Evolutionary conservation across 1,140 invertebrate species (phyloP), one percentile per base, ranked within the genome.

Genomic region (Philopotamus ludificatus): DNA sequence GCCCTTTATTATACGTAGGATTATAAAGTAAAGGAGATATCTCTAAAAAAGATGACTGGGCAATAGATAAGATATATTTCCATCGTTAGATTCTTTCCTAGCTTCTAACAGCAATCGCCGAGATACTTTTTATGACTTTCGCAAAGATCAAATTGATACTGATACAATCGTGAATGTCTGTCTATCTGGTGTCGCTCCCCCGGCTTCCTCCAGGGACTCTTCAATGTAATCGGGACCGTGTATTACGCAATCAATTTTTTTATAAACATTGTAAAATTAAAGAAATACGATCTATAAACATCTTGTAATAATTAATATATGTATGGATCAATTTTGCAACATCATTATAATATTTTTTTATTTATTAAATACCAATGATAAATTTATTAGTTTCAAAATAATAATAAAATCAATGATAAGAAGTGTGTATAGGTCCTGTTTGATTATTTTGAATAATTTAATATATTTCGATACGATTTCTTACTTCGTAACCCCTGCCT

Each of bases 121-220:
- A 65, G 65, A 67, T 67, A 63, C 68, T 70, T 70, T 70, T 70
- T 70, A 70, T 67, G 65, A 70, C 68, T 70, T 67, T 70, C 44
- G 61, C 62, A 66, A 64, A 70, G 68, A 70, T 70, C 68, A 70
- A 70, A 70, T 70, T 70, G 68, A 70, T 70, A 70, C 68, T 67
- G 68, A 70, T 70, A 70, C 65, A 65, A 67, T 67, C 61, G 55
- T 22, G 45, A 70, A 67, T 65, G 55, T 55, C 57, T 66, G 60
- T 59, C 47, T 54, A 63, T 54, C 34, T 45, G 44, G 7, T 60
- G 1, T 60, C 44, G 22, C 23, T 41, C 26, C 18, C 39, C 12
- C 7, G 7, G 4, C 12, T 47, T 47, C 4, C n/a, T n/a, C 18
- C 12, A 15, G 18, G 16, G 18, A 47, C 44, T 47, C 12, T 20